Evolutionary conservation across 2,113 vertebrate genomes (phyloP), one percentile per base, ranked within the genome.

Genomic region (Paedocypris sp.): DNA sequence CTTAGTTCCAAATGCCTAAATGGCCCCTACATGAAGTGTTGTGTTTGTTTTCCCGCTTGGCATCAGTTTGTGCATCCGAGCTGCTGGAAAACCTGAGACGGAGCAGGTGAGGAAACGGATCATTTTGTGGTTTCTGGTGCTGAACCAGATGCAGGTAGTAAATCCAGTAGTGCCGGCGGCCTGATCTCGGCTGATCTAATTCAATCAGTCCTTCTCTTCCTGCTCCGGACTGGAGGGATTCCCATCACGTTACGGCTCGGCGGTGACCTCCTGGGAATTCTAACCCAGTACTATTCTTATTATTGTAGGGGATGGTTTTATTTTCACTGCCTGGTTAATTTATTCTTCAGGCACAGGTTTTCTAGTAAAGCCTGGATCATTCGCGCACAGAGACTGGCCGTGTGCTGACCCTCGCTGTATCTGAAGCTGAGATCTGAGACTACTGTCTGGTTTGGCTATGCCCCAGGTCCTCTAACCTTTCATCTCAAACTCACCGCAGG

Each of bases 261-360:
- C 31, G 26, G 19, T 43, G 58, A 10, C 35, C 77, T 77, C 67
- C 64, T 77, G 77, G 79, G 42, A 49, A 32, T 6, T 15, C 25
- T 20, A 20, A 58, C 18, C 62, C 62, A 45, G 8, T 46, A 36
- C 59, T 61, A 62, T 63, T 29, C 41, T 64, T n/a, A n/a, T n/a
- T n/a, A n/a, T n/a, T n/a, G n/a, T n/a, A n/a, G n/a, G n/a, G n/a
- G n/a, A n/a, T n/a, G n/a, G n/a, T n/a, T n/a, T n/a, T n/a, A n/a
- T n/a, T n/a, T n/a, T n/a, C n/a, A n/a, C n/a, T n/a, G n/a, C n/a
- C n/a, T n/a, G n/a, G n/a, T n/a, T n/a, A n/a, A n/a, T n/a, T n/a
- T n/a, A n/a, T n/a, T n/a, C n/a, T n/a, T n/a, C n/a, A n/a, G n/a
- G n/a, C n/a, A n/a, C n/a, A 13, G 35, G 35, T 38, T 13, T 16